phyloP scores from a whole-genome alignment of 2,797 vertebrate genomes.

The Phataginus tetradactyla region DNA sequence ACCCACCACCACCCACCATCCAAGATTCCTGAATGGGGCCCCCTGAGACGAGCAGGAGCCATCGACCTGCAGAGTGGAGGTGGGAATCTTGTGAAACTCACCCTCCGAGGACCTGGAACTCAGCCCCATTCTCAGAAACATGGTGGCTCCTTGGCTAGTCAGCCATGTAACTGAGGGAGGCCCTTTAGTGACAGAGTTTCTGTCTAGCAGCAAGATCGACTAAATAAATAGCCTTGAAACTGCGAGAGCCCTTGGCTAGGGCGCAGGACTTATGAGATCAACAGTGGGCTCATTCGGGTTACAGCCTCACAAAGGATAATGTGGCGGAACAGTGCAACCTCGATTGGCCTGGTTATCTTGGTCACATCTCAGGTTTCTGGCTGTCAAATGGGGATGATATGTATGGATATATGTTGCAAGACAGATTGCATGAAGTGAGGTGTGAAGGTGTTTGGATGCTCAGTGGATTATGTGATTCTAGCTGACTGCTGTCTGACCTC shows the following conservation, averaged over 20 bases:
- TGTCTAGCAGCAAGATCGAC: not conserved
- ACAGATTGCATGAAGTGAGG: not conserved
- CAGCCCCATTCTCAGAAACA: not conserved
- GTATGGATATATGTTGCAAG: not conserved
- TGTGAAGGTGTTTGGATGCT: not conserved
- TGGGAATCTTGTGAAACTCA: not conserved
- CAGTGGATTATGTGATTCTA: not conserved
- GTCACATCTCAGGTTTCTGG: not conserved
- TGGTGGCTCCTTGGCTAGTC: not conserved
- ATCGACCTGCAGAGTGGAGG: not conserved
- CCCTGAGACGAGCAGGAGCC: too few relatives aligned
- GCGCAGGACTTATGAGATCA: not conserved
- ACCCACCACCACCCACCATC: fast-evolving
- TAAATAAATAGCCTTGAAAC: not conserved
- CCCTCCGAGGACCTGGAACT: too few relatives aligned
- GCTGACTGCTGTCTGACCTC: not conserved
- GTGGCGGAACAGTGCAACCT: too few relatives aligned
- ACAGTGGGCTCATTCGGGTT: not conserved
- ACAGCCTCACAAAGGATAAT: too few relatives aligned
- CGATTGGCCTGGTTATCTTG: not conserved
- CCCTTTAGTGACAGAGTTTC: not conserved
- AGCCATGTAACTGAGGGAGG: not conserved
- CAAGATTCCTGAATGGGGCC: not conserved
- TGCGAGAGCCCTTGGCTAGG: not conserved
- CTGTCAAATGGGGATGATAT: not conserved